These are phyloP conservation scores for Hippopotamus amphibius DNA, from an alignment of 2,113 vertebrate species.

Conservation along the genomic window DNA sequence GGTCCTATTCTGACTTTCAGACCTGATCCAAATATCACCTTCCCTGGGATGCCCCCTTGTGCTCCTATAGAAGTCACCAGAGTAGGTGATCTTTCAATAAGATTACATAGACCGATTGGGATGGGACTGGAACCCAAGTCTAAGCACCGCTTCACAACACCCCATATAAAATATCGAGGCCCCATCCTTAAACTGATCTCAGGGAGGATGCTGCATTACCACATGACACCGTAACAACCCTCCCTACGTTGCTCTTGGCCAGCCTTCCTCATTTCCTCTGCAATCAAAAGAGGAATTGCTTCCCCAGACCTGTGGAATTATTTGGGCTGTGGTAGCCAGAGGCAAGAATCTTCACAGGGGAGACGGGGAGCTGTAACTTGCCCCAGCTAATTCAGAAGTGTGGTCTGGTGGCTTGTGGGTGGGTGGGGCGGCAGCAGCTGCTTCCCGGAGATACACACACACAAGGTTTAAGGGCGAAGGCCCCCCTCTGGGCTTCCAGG, in stretches of 20 bases:
- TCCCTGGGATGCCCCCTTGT: neutral
- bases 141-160: neutral
- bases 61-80: neutral
- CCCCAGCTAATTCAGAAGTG: neutral
- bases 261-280: neutral
- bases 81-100: neutral
- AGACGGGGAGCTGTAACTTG: neutral
- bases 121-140: neutral
- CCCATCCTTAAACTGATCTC: neutral
- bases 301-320: neutral
- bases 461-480: neutral
- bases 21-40: neutral
- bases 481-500: neutral
- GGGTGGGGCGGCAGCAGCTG: neutral
- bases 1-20: neutral
- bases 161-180: neutral
- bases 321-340: neutral
- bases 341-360: neutral
- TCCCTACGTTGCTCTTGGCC: neutral
- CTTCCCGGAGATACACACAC: fast-evolving
- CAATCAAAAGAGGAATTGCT: neutral
- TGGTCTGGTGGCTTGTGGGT: neutral
- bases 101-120: neutral
- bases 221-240: neutral
- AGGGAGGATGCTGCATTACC: neutral